Evolutionary conservation across 2,113 vertebrate species (phyloP).

Genomic region (Ictalurus punctatus): DNA sequence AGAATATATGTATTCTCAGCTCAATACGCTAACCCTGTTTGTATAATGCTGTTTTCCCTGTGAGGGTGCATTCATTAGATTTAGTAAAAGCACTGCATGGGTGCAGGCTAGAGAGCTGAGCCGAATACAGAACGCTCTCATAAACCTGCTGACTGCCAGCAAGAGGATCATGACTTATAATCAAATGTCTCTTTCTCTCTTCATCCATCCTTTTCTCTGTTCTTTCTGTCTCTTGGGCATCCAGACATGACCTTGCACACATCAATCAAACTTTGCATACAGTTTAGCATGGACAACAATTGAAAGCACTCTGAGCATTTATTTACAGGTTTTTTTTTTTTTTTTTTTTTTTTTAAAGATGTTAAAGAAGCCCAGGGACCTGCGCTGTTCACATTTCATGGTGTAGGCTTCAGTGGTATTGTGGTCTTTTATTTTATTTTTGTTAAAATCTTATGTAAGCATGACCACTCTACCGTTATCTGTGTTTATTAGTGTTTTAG

Average conservation of each 20-base stretch:
- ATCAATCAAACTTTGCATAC: constrained; percentile 36
- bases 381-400: neutral
- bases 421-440: neutral
- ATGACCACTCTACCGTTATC: neutral
- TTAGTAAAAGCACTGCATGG: constrained; percentile 33
- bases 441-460: neutral
- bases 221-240: neutral
- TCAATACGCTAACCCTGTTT: constrained; percentile 26
- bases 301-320: constrained; percentile 4
- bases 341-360: neutral
- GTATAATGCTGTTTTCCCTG: constrained; percentile 33
- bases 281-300: constrained; percentile 31
- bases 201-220: constrained; percentile 6
- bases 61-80: constrained; percentile 45
- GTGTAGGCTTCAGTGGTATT: neutral
- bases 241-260: constrained; percentile 46
- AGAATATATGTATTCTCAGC: constrained; percentile 6
- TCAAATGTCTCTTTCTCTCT: constrained; percentile 42
- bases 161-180: constrained; percentile 47
- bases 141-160: constrained; percentile 52
- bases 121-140: constrained; percentile 35
- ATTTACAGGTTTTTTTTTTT: neutral
- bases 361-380: neutral
- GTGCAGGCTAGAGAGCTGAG: constrained; percentile 35
- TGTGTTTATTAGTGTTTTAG: neutral